Evolutionary conservation across 1,140 invertebrate genomes (phyloP).

Genomic region (Dendroctonus valens): DNA sequence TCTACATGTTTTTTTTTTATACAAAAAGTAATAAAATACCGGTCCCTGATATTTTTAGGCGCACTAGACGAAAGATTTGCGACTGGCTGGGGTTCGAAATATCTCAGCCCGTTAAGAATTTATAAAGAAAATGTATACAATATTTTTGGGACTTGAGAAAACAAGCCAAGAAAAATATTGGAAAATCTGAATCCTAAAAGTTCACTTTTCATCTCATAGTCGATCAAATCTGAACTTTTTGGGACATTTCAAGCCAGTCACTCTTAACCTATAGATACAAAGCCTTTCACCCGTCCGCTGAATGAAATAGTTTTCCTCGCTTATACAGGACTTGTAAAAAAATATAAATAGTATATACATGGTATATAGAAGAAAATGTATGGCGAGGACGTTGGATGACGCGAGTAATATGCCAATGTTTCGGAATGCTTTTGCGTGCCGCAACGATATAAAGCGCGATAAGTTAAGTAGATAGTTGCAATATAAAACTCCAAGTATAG

Average conservation of each 20-base stretch:
- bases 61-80: not conserved
- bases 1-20: conserved; percentile 51
- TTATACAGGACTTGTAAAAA: conserved; percentile 25
- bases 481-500: too few relatives aligned
- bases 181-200: too few relatives aligned
- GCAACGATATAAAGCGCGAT: not conserved
- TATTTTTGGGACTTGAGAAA: too few relatives aligned
- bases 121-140: too few relatives aligned
- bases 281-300: conserved; percentile 24
- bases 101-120: too few relatives aligned
- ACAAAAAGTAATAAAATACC: conserved; percentile 44
- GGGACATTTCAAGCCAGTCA: too few relatives aligned
- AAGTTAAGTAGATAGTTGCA: too few relatives aligned
- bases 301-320: conserved; percentile 13
- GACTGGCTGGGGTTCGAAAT: too few relatives aligned
- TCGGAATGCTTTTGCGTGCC: conserved; percentile 20
- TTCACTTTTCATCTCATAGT: too few relatives aligned
- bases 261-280: not conserved
- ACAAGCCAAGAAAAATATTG: too few relatives aligned
- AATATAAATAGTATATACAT: conserved; percentile 34
- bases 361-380: conserved; percentile 33
- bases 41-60: conserved; percentile 38
- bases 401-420: conserved; percentile 11
- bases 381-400: conserved; percentile 2
- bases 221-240: too few relatives aligned